Base-by-base conservation (phyloP, 1,140 invertebrate genomes). In the Mycetomoellerius zeteki region DNA sequence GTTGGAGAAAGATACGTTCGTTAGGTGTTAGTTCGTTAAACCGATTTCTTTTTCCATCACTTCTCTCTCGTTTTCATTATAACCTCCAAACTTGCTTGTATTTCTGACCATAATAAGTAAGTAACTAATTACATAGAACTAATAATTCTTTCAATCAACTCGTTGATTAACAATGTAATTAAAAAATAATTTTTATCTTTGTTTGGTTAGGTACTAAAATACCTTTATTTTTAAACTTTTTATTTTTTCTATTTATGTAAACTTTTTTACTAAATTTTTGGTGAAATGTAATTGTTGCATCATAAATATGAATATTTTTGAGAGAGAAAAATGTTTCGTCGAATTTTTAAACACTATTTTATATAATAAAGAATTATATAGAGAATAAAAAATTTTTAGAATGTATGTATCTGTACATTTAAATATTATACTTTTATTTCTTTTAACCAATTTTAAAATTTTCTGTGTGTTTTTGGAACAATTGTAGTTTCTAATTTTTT, bases 1-100 rank as follows among this genome's bases (percentile, higher is more conserved):
- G 14, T n/a, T 2, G 1, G 24, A 58, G 30, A 78, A 75, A 54
- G 84, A 62, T 76, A 87, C 69, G 75, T 76, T 87, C 78, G 75
- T 89, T 90, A 87, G 73, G 50, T 58, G 52, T 84, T 82, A 82
- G 54, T 73, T 84, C 80, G 69, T 84, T 84, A 84, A 84, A 84
- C 69, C 58, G 67, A 75, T 62, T 84, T 84, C 67, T 73, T 14
- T 58, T 33, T 58, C 47, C 30, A 33, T 50, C n/a, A 21, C 19
- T 47, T 43, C 7, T 73, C 8, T 33, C 14, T 58, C 3, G n/a
- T 50, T 50, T 50, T 50, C 47, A 50, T 50, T 50, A 14, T 24
- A 4, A 84, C 3, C 30, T 75, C 14, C 47, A n/a, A 58, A 43
- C 19, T 72, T 47, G 43, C 37, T 78, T 65, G 12, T 16, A 50